Conservation (phyloP, 2,888 invertebrate species). For the Cephus pulcher region DNA sequence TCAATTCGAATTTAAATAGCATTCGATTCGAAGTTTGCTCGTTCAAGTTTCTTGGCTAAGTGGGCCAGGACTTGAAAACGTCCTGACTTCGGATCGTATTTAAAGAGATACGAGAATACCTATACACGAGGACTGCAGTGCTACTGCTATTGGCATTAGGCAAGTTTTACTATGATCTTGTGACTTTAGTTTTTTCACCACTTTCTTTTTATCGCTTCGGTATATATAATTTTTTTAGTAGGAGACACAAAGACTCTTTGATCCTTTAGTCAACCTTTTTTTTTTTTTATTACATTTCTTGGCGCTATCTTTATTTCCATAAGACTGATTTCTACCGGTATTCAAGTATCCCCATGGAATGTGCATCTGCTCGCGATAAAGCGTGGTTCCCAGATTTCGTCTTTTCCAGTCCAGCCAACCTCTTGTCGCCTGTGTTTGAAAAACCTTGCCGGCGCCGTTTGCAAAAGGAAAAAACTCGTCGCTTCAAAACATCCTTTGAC, state of each 20-base stretch:
- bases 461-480: constrained; percentile 29
- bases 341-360: constrained; percentile 28
- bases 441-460: constrained; percentile 24
- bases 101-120: neutral
- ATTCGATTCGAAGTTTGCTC: neutral
- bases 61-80: neutral
- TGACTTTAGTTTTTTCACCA: neutral
- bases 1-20: neutral
- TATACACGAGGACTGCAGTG: neutral
- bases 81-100: neutral
- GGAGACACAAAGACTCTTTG: constrained; percentile 12
- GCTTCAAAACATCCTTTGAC: constrained; percentile 30
- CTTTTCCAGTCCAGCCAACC: constrained; percentile 28
- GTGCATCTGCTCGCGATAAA: constrained; percentile 37
- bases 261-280: neutral
- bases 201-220: neutral
- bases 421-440: neutral
- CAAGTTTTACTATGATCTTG: neutral
- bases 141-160: neutral
- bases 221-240: neutral
- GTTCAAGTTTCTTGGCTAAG: neutral
- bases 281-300: neutral
- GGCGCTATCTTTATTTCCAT: neutral
- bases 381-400: constrained; percentile 25
- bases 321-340: neutral